Conservation (phyloP, 2,113 vertebrate genomes). For the Picathartes gymnocephalus region DNA sequence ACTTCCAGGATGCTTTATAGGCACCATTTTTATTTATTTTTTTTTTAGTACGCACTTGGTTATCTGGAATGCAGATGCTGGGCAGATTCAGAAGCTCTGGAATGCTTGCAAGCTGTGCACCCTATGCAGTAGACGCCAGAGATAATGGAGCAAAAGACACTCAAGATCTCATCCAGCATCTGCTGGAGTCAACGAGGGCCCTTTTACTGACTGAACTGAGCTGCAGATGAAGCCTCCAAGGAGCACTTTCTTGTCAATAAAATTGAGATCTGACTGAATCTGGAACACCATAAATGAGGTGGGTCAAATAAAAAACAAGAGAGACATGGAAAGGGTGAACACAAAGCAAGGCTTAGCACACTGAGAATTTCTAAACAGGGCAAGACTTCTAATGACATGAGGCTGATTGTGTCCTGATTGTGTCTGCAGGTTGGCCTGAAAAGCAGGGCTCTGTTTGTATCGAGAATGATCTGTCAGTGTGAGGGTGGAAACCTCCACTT, state of each 20-base stretch:
- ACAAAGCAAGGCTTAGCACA: neutral
- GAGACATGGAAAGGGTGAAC: neutral
- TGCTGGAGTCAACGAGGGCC: neutral
- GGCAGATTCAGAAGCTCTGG: conserved; percentile 61
- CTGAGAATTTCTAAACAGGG: neutral
- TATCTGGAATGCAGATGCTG: conserved; percentile 66
- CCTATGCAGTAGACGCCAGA: conserved; percentile 49
- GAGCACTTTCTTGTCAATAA: neutral
- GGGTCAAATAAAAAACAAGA: neutral
- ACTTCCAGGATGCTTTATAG: conserved; percentile 52
- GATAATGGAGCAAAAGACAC: conserved; percentile 1
- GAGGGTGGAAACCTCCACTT: neutral
- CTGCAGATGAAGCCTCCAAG: neutral
- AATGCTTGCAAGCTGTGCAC: conserved; percentile 55
- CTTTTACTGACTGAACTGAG: neutral
- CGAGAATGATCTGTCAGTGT: neutral
- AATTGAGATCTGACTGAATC: neutral
- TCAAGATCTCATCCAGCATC: neutral
- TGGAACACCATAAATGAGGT: neutral
- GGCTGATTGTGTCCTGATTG: neutral
- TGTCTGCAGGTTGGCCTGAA: neutral
- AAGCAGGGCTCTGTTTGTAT: neutral
- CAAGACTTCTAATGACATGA: neutral
- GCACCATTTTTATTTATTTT: neutral
- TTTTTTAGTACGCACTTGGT: conserved; percentile 21